Conservation (phyloP, 1,140 invertebrate genomes). For the Neodiprion pinetum region DNA sequence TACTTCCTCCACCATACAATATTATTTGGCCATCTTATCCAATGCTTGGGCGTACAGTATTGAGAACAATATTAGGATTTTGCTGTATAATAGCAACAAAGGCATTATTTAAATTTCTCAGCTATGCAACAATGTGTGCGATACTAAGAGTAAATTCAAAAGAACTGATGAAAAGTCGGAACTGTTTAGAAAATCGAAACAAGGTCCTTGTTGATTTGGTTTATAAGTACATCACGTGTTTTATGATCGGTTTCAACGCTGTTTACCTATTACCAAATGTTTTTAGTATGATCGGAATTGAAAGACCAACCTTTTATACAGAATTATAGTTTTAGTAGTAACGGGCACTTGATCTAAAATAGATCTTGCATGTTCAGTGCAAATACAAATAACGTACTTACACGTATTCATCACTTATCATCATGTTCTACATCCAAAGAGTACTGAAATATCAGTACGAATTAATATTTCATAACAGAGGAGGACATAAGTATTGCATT, state of each 20-base stretch:
- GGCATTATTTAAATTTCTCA: constrained; percentile 72
- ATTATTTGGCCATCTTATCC: constrained; percentile 80
- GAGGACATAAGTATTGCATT: too few relatives aligned
- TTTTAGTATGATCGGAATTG: constrained; percentile 78
- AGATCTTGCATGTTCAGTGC: too few relatives aligned
- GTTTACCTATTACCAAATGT: constrained; percentile 80
- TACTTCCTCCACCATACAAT: constrained; percentile 70
- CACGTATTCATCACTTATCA: too few relatives aligned
- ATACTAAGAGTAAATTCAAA: constrained; percentile 71
- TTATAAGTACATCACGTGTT: constrained; percentile 82
- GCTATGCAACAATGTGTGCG: constrained; percentile 73
- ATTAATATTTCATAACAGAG: too few relatives aligned
- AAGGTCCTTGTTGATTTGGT: constrained; percentile 80
- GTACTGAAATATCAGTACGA: too few relatives aligned
- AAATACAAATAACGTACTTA: too few relatives aligned
- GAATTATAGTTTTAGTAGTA: constrained; percentile 70
- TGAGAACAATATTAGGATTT: constrained; percentile 79
- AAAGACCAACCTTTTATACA: constrained; percentile 82
- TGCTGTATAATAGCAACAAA: constrained; percentile 73
- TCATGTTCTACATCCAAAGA: too few relatives aligned
- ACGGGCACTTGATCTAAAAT: not conserved
- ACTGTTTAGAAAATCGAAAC: constrained; percentile 70
- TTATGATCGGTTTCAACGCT: constrained; percentile 77
- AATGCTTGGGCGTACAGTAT: constrained; percentile 70
- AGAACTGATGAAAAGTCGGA: constrained; percentile 67